These are phyloP conservation scores for Anabacerthia variegaticeps DNA, from an alignment of 2,797 vertebrate genomes.

Conservation along the genomic window DNA sequence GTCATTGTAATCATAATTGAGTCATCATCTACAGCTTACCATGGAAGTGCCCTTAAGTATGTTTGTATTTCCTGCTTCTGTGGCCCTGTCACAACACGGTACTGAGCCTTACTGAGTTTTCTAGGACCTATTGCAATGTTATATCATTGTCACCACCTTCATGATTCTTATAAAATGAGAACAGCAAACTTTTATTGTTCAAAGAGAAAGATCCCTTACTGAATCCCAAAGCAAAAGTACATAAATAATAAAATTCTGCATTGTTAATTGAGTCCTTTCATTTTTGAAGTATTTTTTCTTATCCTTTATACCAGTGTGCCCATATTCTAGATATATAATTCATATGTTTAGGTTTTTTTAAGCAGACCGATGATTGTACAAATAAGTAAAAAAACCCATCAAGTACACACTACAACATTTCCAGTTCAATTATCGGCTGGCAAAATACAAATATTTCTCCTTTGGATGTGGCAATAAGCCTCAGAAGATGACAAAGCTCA, in stretches of 20 bases:
- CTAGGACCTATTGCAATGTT: neutral
- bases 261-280: neutral
- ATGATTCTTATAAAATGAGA: neutral
- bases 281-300: neutral
- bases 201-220: neutral
- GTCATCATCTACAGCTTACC: neutral
- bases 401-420: neutral
- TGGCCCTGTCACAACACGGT: neutral
- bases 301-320: neutral
- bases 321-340: neutral
- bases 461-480: neutral
- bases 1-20: neutral
- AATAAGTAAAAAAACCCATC: neutral
- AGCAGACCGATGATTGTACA: neutral
- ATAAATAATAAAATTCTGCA: neutral
- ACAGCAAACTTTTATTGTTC: neutral
- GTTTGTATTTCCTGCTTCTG: neutral
- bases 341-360: neutral
- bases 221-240: neutral
- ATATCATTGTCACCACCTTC: neutral
- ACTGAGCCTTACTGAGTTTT: neutral
- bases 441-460: neutral
- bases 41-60: neutral
- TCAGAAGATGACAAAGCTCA: too few species aligned
- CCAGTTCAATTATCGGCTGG: conserved; percentile 32